These are phyloP conservation scores for Halocaridina rubra DNA, from an alignment of 2,888 invertebrate species.

Conservation along the genomic window DNA sequence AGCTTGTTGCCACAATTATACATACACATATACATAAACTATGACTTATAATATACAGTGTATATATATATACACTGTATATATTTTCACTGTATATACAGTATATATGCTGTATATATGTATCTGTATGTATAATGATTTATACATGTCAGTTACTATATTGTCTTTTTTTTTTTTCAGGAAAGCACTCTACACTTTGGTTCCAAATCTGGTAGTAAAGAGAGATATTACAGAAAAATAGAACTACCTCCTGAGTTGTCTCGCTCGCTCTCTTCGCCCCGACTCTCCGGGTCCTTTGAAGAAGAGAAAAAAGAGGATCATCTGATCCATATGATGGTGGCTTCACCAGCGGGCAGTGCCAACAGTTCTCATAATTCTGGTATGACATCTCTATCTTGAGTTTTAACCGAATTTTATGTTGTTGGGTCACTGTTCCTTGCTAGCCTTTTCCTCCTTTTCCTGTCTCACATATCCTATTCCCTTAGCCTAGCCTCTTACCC, in stretches of 20 bases:
- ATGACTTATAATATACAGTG: background rate
- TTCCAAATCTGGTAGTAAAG: slow-evolving; percentile 37
- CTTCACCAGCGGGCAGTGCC: slow-evolving; percentile 31
- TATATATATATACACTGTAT: background rate
- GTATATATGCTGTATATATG: no score
- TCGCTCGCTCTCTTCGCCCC: slow-evolving; percentile 26
- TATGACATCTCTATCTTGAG: no score
- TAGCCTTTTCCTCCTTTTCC: no score
- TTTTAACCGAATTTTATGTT: no score
- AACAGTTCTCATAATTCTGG: slow-evolving; percentile 50
- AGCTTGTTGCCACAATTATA: no score
- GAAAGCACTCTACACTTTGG: background rate
- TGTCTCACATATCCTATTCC: no score
- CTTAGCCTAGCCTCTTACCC: no score
- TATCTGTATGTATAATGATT: no score
- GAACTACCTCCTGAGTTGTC: slow-evolving; percentile 42
- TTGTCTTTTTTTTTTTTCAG: background rate
- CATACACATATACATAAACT: no score
- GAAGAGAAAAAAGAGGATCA: slow-evolving; percentile 53
- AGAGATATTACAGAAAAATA: slow-evolving; percentile 46
- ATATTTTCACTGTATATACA: no score
- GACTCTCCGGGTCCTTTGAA: slow-evolving; percentile 29
- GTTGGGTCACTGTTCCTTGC: no score
- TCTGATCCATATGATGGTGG: slow-evolving; percentile 52
- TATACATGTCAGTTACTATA: no score